Evolutionary conservation across 2,888 invertebrate genomes (phyloP), one percentile per base, ranked within the genome.

Genomic region (Acanthosepion pharaonis): DNA sequence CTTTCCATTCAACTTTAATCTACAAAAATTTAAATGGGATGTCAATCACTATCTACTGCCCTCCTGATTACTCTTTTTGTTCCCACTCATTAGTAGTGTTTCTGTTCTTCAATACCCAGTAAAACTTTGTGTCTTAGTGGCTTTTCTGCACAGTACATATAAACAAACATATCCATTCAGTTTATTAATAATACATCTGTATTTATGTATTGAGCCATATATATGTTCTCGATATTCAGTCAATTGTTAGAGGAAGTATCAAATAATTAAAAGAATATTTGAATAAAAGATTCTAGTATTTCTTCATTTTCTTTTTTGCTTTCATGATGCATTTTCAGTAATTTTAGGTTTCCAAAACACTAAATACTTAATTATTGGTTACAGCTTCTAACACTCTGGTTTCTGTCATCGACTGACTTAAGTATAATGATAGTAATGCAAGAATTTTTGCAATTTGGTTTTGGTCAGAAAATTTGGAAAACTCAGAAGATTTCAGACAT

Each of bases 381-480:
- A n/a, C 78, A n/a, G n/a, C 28, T 78, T 78, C n/a, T 78, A 78
- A 28, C 11, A n/a, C 78, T 78, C n/a, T 78, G 78, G n/a, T 78
- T 78, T 78, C 78, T 33, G n/a, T 0, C 33, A n/a, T n/a, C 5
- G n/a, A 3, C n/a, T 78, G n/a, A 4, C 15, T n/a, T 9, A n/a
- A 3, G 11, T 4, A 11, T n/a, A n/a, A 78, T 78, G 78, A 78
- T 78, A 78, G n/a, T 15, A 33, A 33, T 33, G 15, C 4, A 2
- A n/a, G 78, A 78, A 78, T 78, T 78, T 78, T n/a, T n/a, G 78
- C 23, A n/a, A n/a, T 78, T 78, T 78, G n/a, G 78, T 78, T 78
- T n/a, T 33, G n/a, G n/a, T n/a, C n/a, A 78, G 78, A 25, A 78
- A 78, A 28, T 78, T n/a, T 78, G 78, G 28, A 78, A 28, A 78